These are phyloP conservation scores for Acrocephalus scirpaceus DNA, from an alignment of 2,797 vertebrate genomes.

Conservation along the genomic window DNA sequence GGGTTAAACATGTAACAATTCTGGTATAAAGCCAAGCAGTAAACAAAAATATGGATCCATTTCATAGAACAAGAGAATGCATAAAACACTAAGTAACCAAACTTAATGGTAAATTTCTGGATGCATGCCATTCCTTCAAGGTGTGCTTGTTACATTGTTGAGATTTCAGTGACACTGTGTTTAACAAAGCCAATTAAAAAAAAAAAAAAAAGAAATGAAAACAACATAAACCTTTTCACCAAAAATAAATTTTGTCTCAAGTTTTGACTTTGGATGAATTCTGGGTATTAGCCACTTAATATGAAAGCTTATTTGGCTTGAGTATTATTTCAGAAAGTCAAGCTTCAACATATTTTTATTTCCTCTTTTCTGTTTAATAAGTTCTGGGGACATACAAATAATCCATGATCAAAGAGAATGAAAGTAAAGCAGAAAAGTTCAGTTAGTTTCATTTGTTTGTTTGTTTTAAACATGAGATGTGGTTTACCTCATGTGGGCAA, in stretches of 20 bases:
- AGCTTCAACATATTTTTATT: not conserved
- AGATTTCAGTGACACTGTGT: not conserved
- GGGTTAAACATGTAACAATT: not conserved
- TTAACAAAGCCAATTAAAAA: not conserved
- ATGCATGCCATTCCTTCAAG: not conserved
- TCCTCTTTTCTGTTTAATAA: not conserved
- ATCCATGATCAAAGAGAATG: not conserved
- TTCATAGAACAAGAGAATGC: not conserved
- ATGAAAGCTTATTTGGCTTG: not conserved
- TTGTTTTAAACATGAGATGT: not conserved
- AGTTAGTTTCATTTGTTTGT: not conserved
- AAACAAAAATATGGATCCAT: not conserved
- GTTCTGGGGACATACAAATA: fast-evolving
- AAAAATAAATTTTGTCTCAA: not conserved
- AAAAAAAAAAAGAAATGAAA: not conserved
- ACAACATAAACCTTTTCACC: not conserved
- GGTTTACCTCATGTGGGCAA: not conserved
- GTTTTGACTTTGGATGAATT: not conserved
- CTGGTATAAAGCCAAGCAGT: not conserved
- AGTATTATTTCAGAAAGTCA: not conserved
- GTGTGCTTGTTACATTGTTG: not conserved
- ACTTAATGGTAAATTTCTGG: not conserved
- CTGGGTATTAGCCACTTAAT: not conserved
- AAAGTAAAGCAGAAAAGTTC: not conserved
- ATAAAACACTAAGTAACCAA: not conserved